Base-by-base conservation (phyloP, 2,888 invertebrate species). In the Vannuccia rotundouncinata region DNA sequence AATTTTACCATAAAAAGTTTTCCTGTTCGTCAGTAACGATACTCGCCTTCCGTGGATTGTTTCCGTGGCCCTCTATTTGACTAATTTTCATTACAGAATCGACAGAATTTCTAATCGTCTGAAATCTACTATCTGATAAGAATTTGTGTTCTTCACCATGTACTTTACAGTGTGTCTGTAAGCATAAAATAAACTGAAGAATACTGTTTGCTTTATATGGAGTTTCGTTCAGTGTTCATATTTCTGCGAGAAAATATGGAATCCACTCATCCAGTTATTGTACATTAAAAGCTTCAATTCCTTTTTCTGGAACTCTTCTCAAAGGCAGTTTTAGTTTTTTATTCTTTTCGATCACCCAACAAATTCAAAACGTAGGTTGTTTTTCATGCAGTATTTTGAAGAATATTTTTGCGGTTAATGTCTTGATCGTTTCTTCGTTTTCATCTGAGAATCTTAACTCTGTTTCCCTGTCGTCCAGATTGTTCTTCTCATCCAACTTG, bases 141-240 rank as follows among this genome's bases (percentile, higher is more conserved):
- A n/a, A 66, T 66, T 66, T 66, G 66, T 66, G 5, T 66, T 66
- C 66, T 66, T 66, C 22, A 66, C 66, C 66, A 66, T 66, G 66
- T 66, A 66, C 66, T 66, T 66, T 66, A 66, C 66, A 66, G 66
- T 66, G 66, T 66, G 66, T 66, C 22, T n/a, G 66, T 66, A 45
- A 66, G 66, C 66, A 66, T 66, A 66, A 22, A 66, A 66, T 17
- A n/a, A 66, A 66, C 66, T 66, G 66, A 66, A 66, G 66, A 66
- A 66, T 66, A 66, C 66, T 66, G 10, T 66, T 2, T 22, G 66
- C 66, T 66, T 66, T 66, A 66, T 66, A n/a, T 66, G 66, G 22
- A 66, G 25, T 66, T 66, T 27, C 66, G 25, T 66, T 66, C 22
- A 66, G 25, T 66, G 45, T 45, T 45, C 45, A 17, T 45, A 45